Base-by-base conservation (phyloP, 2,113 vertebrate species). In the Heliornis fulica region DNA sequence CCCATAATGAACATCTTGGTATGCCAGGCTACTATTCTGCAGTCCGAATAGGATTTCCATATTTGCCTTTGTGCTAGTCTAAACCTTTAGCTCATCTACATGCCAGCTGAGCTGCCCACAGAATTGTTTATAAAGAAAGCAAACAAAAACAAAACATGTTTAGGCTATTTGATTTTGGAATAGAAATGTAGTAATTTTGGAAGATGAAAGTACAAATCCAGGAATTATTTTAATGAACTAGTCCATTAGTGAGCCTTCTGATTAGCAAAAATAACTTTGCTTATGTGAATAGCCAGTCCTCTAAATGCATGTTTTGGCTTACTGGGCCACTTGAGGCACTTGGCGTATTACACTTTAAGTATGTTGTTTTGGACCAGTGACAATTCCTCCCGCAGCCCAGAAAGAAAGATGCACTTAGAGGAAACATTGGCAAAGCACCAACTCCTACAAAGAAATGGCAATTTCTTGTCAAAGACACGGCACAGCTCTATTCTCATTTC, bases 291-390 rank as follows among this genome's bases (percentile, higher is more conserved):
- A 93, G 57, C 74, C 65, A 41, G 91, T 84, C 31, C 40, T 94
- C 71, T 93, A 96, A 95, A 97, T 89, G 85, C 80, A 40, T 95
- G 64, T 95, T 94, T 95, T 96, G 85, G 74, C 70, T 91, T 92
- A 80, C 65, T 86, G 34, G 93, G 60, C 83, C 79, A 68, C 89
- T 93, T 76, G 83, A 96, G 41, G 83, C 82, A 84, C 76, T 95
- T 95, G 77, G 85, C 50, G 5, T 91, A 90, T 87, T 96, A 87
- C 57, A 84, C 45, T 93, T 96, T 69, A 93, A 93, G 91, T 93
- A 92, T 89, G 85, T 80, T 94, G 60, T 87, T 93, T 96, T 97
- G 97, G 96, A 96, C 34, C 22, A 68, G 53, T 90, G 93, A 97
- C 96, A 97, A 94, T 87, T 96, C 66, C 75, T 95, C 86, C 90